Conservation (phyloP, 1,140 invertebrate genomes). For the Lethrus apterus region DNA sequence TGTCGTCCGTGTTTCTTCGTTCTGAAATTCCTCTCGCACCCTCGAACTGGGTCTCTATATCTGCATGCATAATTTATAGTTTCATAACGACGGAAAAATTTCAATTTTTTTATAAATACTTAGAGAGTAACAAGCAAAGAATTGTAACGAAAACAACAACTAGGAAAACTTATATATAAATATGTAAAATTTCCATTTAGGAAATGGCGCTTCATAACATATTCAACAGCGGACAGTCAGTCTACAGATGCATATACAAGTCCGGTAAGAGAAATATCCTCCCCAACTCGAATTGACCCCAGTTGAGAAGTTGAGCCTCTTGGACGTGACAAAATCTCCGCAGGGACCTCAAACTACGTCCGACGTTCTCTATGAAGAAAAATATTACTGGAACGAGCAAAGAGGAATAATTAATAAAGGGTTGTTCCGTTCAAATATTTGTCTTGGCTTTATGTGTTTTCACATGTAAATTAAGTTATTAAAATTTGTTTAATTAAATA, state of each 20-base stretch:
- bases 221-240: conserved; percentile 37
- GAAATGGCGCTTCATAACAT: conserved; percentile 38
- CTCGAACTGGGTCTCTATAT: too few species aligned
- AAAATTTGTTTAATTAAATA: too few species aligned
- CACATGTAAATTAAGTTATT: conserved; percentile 26
- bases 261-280: conserved; percentile 3
- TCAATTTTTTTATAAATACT: too few species aligned
- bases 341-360: conserved; percentile 27
- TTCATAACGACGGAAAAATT: too few species aligned
- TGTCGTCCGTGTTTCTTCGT: conserved; percentile 28
- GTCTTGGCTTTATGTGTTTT: conserved; percentile 20
- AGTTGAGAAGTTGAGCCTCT: conserved; percentile 31
- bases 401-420: conserved; percentile 10
- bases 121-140: conserved; percentile 16
- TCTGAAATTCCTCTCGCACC: too few species aligned
- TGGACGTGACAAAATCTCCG: conserved; percentile 42
- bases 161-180: conserved; percentile 34
- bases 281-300: conserved; percentile 26
- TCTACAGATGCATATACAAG: conserved; percentile 27
- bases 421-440: conserved; percentile 6
- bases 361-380: conserved; percentile 8
- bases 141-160: conserved; percentile 11
- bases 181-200: conserved; percentile 41
- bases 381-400: conserved; percentile 7
- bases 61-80: too few species aligned